Percentiles rank a stretch among this genome's conserved stretches.
Conservation (phyloP, 2,113 vertebrate genomes). For the Triplophysa tibetana region DNA sequence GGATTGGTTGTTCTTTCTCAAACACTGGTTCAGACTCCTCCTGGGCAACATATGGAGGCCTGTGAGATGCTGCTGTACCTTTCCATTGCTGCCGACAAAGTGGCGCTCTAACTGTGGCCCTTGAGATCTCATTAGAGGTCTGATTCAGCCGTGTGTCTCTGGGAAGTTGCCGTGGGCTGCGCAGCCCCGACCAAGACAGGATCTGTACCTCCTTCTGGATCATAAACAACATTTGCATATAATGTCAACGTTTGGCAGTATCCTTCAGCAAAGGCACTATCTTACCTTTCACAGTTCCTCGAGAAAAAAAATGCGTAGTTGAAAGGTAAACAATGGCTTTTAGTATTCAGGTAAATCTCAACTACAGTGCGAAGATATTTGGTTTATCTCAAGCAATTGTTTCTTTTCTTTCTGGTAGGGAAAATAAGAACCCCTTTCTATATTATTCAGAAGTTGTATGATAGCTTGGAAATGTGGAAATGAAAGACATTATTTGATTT, state of each 20-base stretch:
- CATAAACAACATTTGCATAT: conserved; percentile 80
- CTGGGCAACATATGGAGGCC: conserved; percentile 78
- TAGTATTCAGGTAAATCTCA: conserved; percentile 21
- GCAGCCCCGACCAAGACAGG: conserved; percentile 64
- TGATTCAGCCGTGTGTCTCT: conserved; percentile 72
- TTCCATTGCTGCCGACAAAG: conserved; percentile 72
- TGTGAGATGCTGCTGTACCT: conserved; percentile 70
- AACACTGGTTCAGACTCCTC: conserved; percentile 60
- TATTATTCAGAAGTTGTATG: too few species aligned
- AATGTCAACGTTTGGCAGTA: conserved; percentile 71
- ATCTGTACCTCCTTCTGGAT: conserved; percentile 72
- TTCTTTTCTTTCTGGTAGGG: background rate
- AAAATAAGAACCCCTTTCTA: background rate
- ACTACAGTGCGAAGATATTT: background rate
- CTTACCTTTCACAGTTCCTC: conserved; percentile 17
- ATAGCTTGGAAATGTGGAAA: too few species aligned
- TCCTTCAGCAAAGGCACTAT: conserved; percentile 57
- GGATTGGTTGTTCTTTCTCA: background rate
- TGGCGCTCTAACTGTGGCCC: conserved; percentile 69
- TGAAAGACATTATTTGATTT: too few species aligned
- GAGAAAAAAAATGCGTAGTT: conserved; percentile 16
- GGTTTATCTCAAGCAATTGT: conserved; percentile 2
- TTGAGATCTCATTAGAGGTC: conserved; percentile 81
- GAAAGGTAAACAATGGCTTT: conserved; percentile 3
- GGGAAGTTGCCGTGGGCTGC: conserved; percentile 76